Conservation (phyloP, 1,140 invertebrate genomes). For the Drosophila teissieri region DNA sequence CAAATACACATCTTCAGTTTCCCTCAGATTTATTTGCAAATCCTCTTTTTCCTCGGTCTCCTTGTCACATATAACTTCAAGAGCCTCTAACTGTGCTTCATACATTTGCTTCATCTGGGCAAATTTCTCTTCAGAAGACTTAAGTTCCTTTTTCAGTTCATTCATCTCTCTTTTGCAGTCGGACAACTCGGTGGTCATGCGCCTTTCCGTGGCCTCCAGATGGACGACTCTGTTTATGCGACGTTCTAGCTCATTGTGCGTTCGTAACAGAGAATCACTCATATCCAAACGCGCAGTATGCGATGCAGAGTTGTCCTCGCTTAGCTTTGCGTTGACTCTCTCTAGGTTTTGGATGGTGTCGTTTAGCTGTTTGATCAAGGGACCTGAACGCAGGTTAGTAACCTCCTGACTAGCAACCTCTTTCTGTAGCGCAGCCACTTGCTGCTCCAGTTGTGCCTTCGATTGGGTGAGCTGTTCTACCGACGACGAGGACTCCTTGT, state of each 20-base stretch:
- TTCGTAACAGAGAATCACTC: not conserved
- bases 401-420: not conserved
- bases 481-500: not conserved
- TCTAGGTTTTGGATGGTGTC: conserved; percentile 42
- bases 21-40: not conserved
- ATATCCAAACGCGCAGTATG: conserved; percentile 10
- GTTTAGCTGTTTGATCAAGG: conserved; percentile 11
- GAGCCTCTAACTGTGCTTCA: not conserved
- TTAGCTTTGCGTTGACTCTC: conserved; percentile 45
- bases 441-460: not conserved
- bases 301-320: conserved; percentile 29
- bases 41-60: not conserved
- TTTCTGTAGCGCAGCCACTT: not conserved
- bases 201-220: not conserved
- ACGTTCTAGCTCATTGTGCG: not conserved
- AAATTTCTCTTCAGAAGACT: conserved; percentile 2
- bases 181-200: not conserved
- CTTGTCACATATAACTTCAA: not conserved
- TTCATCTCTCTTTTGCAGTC: not conserved
- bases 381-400: not conserved
- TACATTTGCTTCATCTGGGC: not conserved
- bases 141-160: not conserved
- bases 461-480: not conserved
- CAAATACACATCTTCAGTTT: not conserved
- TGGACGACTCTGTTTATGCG: not conserved